Conservation (phyloP, 2,888 invertebrate genomes). For the Lypha dubia region DNA sequence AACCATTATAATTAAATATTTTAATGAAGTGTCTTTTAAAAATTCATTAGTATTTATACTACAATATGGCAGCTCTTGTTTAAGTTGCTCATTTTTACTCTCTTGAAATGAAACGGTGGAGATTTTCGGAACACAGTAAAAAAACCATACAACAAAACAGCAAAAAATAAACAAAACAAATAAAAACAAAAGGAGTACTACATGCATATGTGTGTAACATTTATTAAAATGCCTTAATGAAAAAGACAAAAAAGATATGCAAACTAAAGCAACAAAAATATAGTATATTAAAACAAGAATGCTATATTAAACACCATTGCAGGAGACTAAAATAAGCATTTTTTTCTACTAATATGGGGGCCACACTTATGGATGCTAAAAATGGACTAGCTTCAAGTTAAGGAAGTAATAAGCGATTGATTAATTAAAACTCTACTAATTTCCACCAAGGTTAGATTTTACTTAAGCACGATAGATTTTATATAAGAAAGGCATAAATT, state of each 20-base stretch:
- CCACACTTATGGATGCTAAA: slow-evolving; percentile 54
- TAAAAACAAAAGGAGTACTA: slow-evolving; percentile 69
- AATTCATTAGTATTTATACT: neutral
- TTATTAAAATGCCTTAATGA: slow-evolving; percentile 54
- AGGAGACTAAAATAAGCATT: slow-evolving; percentile 61
- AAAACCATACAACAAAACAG: slow-evolving; percentile 44
- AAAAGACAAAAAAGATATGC: slow-evolving; percentile 55
- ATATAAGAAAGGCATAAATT: neutral
- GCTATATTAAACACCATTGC: slow-evolving; percentile 64
- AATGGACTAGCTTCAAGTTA: slow-evolving; percentile 45
- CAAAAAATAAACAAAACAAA: slow-evolving; percentile 62
- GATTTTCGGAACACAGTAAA: slow-evolving; percentile 46
- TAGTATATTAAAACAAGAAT: slow-evolving; percentile 56
- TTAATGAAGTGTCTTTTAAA: neutral
- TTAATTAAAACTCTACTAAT: slow-evolving; percentile 11
- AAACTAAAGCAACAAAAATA: slow-evolving; percentile 51
- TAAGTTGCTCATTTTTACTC: slow-evolving; percentile 1
- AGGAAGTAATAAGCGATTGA: slow-evolving; percentile 21
- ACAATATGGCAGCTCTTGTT: slow-evolving; percentile 18
- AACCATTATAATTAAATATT: neutral
- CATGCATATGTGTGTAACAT: neutral
- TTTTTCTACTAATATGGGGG: slow-evolving; percentile 47
- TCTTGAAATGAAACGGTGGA: slow-evolving; percentile 43
- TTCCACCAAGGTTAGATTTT: neutral
- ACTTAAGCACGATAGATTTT: neutral